Percentiles rank a stretch among this genome's conserved stretches.
Evolutionary conservation across 2,888 invertebrate species (phyloP).

Genomic region (Lutraria lutraria): DNA sequence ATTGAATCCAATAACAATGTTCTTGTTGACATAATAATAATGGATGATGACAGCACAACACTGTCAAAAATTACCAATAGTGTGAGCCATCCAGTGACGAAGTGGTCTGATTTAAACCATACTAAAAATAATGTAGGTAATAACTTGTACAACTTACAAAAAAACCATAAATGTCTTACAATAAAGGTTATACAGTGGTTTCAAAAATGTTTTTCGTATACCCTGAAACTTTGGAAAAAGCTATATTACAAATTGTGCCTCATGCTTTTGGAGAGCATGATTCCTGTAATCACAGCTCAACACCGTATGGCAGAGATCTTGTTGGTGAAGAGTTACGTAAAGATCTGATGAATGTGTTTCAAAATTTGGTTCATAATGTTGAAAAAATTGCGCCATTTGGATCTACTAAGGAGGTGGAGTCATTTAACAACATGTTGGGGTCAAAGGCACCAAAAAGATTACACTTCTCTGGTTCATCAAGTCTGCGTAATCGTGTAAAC

Average conservation of each 20-base stretch:
- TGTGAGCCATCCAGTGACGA: constrained; percentile 46
- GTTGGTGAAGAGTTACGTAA: constrained; percentile 26
- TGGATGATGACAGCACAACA: constrained; percentile 64
- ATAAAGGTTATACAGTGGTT: constrained; percentile 51
- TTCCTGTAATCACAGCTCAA: constrained; percentile 32
- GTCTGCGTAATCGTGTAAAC: constrained; percentile 27
- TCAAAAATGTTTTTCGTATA: constrained; percentile 59
- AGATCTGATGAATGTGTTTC: constrained; percentile 40
- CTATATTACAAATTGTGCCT: constrained; percentile 43
- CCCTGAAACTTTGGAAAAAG: constrained; percentile 30
- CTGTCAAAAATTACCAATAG: constrained; percentile 40
- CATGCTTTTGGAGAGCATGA: constrained; percentile 55
- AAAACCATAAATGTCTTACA: constrained; percentile 55
- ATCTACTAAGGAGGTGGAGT: constrained; percentile 58
- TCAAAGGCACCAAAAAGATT: constrained; percentile 56
- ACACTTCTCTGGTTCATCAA: constrained; percentile 50
- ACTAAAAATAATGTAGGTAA: constrained; percentile 54
- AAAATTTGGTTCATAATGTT: constrained; percentile 35
- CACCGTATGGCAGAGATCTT: constrained; percentile 33
- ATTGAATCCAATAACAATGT: constrained; percentile 54
- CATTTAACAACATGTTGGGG: constrained; percentile 58
- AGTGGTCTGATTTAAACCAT: constrained; percentile 63
- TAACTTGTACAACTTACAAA: constrained; percentile 53
- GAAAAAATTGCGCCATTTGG: constrained; percentile 54
- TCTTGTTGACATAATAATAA: constrained; percentile 49